A percentile compares a stretch with the other conserved stretches of the same genome.
phyloP scores from a whole-genome alignment of 2,888 invertebrate genomes.

The Venustoraphidia nigricollis region DNA sequence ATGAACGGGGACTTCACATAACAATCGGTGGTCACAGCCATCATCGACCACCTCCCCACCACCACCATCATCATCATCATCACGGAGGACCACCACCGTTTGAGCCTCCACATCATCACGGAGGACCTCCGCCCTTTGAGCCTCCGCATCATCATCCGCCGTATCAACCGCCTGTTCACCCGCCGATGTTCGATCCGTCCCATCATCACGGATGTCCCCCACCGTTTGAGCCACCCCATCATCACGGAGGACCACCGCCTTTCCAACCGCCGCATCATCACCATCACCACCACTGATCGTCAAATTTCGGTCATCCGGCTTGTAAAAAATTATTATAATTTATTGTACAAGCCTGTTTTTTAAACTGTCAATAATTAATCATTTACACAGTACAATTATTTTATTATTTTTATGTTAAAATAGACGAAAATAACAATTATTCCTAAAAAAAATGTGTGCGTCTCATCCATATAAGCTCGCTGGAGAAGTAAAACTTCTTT shows the following conservation, averaged over 20 bases:
- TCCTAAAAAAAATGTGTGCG: too few species aligned
- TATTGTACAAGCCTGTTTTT: too few species aligned
- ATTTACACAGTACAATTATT: too few species aligned
- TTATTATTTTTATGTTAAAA: too few species aligned
- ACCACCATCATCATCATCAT: background rate
- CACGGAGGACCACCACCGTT: background rate
- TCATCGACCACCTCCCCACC: background rate
- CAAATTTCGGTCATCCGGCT: background rate
- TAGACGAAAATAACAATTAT: too few species aligned
- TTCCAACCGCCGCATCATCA: background rate
- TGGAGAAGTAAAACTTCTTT: too few species aligned
- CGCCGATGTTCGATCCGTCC: background rate
- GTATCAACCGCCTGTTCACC: background rate
- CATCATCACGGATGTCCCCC: background rate
- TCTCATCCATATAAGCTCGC: too few species aligned
- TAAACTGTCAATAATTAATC: too few species aligned
- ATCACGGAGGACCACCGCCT: background rate
- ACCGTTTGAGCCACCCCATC: background rate
- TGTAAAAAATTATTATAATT: too few species aligned
- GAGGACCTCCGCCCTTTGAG: background rate
- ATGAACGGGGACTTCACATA: background rate
- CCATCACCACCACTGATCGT: background rate
- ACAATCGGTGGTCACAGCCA: background rate
- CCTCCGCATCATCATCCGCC: background rate
- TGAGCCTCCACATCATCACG: background rate